A percentile compares a stretch with the other conserved stretches of the same genome.
Conservation (phyloP, 1,140 invertebrate species). For the Bombus pyrosoma region DNA sequence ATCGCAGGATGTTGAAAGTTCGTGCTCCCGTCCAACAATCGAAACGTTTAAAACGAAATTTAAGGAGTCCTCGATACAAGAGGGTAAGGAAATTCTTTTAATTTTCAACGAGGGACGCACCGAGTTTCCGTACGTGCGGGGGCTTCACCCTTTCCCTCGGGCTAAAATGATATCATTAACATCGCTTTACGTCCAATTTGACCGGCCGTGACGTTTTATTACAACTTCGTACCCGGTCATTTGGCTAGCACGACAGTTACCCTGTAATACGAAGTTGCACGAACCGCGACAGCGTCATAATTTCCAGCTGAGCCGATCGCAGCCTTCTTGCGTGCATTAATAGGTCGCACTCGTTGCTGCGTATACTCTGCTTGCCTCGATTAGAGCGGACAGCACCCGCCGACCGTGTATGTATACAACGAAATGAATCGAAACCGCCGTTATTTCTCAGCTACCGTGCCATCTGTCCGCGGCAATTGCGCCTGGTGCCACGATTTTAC, state of each 20-base stretch:
- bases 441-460: not conserved
- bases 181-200: constrained; percentile 42
- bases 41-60: not conserved
- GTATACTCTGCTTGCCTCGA: not conserved
- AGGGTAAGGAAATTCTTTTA: not conserved
- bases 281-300: constrained; percentile 38
- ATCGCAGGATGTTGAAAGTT: not conserved
- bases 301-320: constrained; percentile 38
- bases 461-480: constrained; percentile 7
- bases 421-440: constrained; percentile 27
- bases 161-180: constrained; percentile 39
- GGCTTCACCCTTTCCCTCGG: not conserved
- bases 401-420: not conserved
- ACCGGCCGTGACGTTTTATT: constrained; percentile 43
- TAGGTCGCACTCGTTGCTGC: not conserved
- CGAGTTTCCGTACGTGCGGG: not conserved
- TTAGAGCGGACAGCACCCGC: not conserved
- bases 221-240: constrained; percentile 13
- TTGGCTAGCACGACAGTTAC: constrained; percentile 20
- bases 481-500: constrained; percentile 8
- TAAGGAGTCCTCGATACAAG: too few relatives aligned
- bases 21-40: not conserved
- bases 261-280: constrained; percentile 39
- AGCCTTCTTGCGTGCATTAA: constrained; percentile 43
- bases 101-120: not conserved